Evolutionary conservation across 2,888 invertebrate species (phyloP), one percentile per base, ranked within the genome.

Genomic region (Hyalella azteca): DNA sequence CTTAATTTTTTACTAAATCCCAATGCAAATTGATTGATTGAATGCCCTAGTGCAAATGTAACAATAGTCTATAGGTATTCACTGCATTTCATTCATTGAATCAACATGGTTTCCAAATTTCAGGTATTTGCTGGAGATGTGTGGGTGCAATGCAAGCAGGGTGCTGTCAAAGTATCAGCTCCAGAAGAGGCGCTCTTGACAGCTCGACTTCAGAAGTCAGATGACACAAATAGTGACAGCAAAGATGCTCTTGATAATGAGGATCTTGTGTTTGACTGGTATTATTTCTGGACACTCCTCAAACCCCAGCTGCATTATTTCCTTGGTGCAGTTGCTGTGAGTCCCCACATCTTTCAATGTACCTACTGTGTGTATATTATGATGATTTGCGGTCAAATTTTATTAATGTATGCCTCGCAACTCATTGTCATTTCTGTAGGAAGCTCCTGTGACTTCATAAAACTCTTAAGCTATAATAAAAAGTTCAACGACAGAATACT

Each of bases 231-330:
- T 11, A 7, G 36, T 11, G 80, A 76, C 26, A 39, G 45, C 19
- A 73, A 73, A 32, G 32, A 36, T 9, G 29, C 13, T 19, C 48
- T 73, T 22, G 84, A 75, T 76, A 78, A 73, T 54, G 85, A 78
- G 22, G 88, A 88, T n/a, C 86, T 87, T 4, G 90, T 91, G 83
- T 95, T 96, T 89, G 93, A 95, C 87, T 96, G 95, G 95, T 89
- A 88, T 29, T 91, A 90, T 82, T 92, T 96, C 83, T 91, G 93
- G 88, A 87, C 89, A 19, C 93, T 96, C 87, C 88, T 96, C 2
- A 90, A 90, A 86, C 94, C 94, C 36, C 93, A 95, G 87, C 89
- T 93, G 82, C 92, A 92, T 91, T 91, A 93, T 85, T 90, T 96
- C 78, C 86, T 93, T 7, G 91, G 93, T 79, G 95, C 96, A 81